Evolutionary conservation across 2,797 vertebrate genomes (phyloP), one percentile per base, ranked within the genome.

Genomic region (Rallus crepitans): DNA sequence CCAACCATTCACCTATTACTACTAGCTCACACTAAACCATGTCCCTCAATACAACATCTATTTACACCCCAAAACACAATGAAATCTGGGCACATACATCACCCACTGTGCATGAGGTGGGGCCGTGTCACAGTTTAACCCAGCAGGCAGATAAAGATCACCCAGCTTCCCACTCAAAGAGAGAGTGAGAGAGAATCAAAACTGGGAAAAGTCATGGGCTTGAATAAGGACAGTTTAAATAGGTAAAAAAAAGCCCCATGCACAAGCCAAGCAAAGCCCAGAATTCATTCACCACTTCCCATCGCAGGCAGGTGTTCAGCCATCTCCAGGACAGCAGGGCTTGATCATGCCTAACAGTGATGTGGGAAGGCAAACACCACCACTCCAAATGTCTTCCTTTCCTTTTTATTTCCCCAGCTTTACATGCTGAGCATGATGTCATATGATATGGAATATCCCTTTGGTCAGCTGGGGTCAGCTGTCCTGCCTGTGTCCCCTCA

Each of bases 331-430:
- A 31, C 11, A 39, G 33, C 47, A 24, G 19, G 35, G 53, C 37
- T 53, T 53, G 24, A 14, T 13, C 53, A 81, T 0, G 0, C 0
- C 0, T 2, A 25, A 47, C 0, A 1, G 24, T 15, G 16, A 33
- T n/a, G 66, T 50, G 68, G 33, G n/a, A 88, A 59, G 37, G n/a
- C 2, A 3, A 53, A 47, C 2, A 0, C 48, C 17, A 1, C 52
- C 35, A 40, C 4, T 75, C 16, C 3, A 1, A 30, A 33, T 0
- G 2, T 47, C 11, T 5, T 8, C 11, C 13, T 33, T 28, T 12
- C 24, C 9, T 13, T 8, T 33, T 69, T 56, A 4, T 48, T 40
- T 39, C 24, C 9, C 1, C 48, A 55, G 30, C 8, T 82, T 18
- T 21, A 48, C 23, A 48, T 24, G 3, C 55, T 35, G 40, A 61